Base-by-base conservation (phyloP, 2,888 invertebrate genomes). In the Microchrysa polita region DNA sequence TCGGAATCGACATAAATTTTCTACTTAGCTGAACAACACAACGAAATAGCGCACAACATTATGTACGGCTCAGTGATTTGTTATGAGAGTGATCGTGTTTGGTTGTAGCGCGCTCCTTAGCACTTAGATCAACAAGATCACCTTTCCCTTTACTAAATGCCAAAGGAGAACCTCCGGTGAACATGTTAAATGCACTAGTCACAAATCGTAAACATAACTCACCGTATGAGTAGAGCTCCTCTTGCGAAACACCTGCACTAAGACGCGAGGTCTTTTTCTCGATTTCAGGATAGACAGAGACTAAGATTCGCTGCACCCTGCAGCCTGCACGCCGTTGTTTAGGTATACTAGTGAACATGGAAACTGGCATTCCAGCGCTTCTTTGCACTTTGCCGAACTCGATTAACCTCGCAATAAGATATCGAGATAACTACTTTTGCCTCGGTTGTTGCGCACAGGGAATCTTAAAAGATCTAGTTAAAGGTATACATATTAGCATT, bases 11-110 rank as follows among this genome's bases (percentile, higher is more conserved):
- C 61, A 42, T 63, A 63, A 63, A 63, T 63, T 42, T 63, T 42
- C 61, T 63, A 42, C 61, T 42, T 63, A 42, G 61, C 12, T 42
- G 16, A 42, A 7, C 23, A 18, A 18, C 14, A 18, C 14, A 14
- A 23, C 42, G 34, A 48, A 48, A 48, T 48, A 12, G 42, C 42
- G n/a, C 12, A 63, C 42, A 9, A 57, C 20, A 20, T 5, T n/a
- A 44, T 20, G n/a, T 44, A 52, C 67, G 48, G 67, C 9, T 67
- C 67, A 67, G 67, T 67, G 67, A 67, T 48, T 67, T 67, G 67
- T 67, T 52, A 52, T 67, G 61, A 1, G 42, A 63, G 12, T 18
- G 61, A n/a, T 4, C 4, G 5, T 5, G 52, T 52, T 9, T 63
- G n/a, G 18, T 42, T 4, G 23, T 22, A n/a, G n/a, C n/a, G 52